phyloP scores from a whole-genome alignment of 2,797 vertebrate species.

The Sphenopsis melanotis region DNA sequence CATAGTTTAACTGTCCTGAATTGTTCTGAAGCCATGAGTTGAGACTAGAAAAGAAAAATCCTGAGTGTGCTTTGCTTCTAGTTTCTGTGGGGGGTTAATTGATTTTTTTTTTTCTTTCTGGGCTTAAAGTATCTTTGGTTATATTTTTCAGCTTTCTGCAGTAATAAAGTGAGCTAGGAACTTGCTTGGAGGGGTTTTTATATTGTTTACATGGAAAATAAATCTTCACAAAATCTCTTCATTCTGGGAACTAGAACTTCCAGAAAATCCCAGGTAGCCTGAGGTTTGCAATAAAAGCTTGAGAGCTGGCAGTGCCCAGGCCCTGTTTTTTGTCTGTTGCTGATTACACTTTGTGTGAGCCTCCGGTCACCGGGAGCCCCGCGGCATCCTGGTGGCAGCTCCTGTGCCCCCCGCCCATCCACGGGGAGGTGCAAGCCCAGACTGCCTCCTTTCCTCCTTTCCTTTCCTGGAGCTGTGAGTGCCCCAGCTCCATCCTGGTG shows the following conservation, averaged over 20 bases:
- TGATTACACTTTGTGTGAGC: background rate
- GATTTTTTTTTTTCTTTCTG: background rate
- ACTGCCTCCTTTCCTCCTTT: background rate
- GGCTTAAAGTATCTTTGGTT: background rate
- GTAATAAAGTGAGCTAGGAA: background rate
- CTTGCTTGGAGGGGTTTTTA: background rate
- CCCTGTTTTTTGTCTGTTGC: background rate
- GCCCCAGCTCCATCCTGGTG: fast-evolving
- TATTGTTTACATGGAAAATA: background rate
- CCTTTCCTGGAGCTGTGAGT: background rate
- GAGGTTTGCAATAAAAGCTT: background rate
- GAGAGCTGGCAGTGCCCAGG: background rate
- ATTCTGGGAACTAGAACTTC: background rate
- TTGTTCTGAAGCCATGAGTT: background rate
- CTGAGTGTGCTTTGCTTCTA: background rate
- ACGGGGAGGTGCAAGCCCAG: fast-evolving
- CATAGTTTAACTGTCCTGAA: background rate
- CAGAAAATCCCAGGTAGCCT: background rate
- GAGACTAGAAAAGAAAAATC: background rate
- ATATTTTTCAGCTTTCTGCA: background rate
- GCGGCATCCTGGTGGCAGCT: fast-evolving
- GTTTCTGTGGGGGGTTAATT: background rate
- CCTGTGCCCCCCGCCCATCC: background rate
- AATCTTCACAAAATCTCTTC: background rate
- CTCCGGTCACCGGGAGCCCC: fast-evolving